Base-by-base conservation (phyloP, 2,113 vertebrate species). In the Elanus axillaris region DNA sequence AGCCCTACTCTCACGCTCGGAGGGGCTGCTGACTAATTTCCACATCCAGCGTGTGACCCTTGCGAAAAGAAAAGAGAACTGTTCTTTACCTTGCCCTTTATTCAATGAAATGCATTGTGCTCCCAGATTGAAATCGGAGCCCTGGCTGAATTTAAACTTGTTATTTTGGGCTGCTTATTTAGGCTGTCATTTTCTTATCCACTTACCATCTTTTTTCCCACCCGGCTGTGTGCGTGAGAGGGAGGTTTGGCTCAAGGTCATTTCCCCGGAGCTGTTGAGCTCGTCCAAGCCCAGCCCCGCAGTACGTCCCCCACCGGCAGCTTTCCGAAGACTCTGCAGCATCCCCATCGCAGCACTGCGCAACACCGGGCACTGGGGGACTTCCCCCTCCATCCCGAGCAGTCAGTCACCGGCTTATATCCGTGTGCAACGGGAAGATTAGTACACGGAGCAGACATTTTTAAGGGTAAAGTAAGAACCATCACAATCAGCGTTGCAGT, bases 141-240 rank as follows among this genome's bases (percentile, higher is more conserved):
- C n/a, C 69, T 16, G n/a, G 16, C 47, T 90, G 67, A 67, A 87
- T 67, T 71, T 38, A 75, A 94, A 74, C 42, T 42, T 23, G 38
- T 56, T 74, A 4, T n/a, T 91, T 88, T 53, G 52, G 42, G 48
- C 92, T 74, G 15, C 19, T 74, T 62, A 38, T 71, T 90, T 88
- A 59, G n/a, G 16, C 76, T 43, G 27, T 14, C 0, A 0, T 75
- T 88, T 52, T 82, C 52, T 78, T 52, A 82, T 10, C 47, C 32
- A 16, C 48, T 85, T 42, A 31, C 58, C 18, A 22, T 32, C 38
- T 64, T 55, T 59, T 64, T 40, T 59, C 85, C 60, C 52, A 32
- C 31, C 26, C 1, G 4, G 40, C 13, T 0, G 0, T 11, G 22
- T 9, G 9, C 3, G 5, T 19, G 42, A 48, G 63, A 80, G 48